A percentile compares a stretch with the other conserved stretches of the same genome.
phyloP scores from a whole-genome alignment of 2,113 vertebrate species.

The Elachura formosa region DNA sequence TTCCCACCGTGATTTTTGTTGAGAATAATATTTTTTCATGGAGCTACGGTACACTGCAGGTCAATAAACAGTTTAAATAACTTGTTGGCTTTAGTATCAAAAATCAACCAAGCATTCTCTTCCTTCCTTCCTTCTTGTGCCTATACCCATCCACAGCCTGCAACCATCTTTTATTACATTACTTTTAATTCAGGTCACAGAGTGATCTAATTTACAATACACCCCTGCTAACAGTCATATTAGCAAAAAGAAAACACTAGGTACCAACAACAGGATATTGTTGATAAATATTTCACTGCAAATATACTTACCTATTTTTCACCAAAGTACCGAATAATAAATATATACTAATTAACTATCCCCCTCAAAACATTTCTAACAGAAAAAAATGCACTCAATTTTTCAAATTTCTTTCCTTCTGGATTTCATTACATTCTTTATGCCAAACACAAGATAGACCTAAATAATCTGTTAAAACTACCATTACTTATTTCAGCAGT shows the following conservation, averaged over 20 bases:
- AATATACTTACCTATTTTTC: neutral
- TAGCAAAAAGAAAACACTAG: neutral
- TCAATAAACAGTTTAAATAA: neutral
- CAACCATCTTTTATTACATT: neutral
- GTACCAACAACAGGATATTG: neutral
- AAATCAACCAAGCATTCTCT: neutral
- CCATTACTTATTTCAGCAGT: neutral
- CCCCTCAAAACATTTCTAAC: neutral
- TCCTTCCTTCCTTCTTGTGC: neutral
- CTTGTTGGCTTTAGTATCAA: neutral
- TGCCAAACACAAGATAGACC: neutral
- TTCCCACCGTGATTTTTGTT: neutral
- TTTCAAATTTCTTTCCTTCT: neutral
- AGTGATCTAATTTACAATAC: neutral
- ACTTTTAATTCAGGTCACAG: neutral
- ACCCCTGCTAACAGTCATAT: neutral
- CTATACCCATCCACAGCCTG: neutral
- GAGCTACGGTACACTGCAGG: neutral
- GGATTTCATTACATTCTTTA: neutral
- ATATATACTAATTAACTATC: neutral
- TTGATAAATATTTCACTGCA: neutral
- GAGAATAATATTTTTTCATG: neutral
- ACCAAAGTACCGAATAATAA: neutral
- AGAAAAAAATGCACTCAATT: neutral
- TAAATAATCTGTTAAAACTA: neutral